Evolutionary conservation across 2,113 vertebrate species (phyloP).

Genomic region (Microcebus tavaratra): DNA sequence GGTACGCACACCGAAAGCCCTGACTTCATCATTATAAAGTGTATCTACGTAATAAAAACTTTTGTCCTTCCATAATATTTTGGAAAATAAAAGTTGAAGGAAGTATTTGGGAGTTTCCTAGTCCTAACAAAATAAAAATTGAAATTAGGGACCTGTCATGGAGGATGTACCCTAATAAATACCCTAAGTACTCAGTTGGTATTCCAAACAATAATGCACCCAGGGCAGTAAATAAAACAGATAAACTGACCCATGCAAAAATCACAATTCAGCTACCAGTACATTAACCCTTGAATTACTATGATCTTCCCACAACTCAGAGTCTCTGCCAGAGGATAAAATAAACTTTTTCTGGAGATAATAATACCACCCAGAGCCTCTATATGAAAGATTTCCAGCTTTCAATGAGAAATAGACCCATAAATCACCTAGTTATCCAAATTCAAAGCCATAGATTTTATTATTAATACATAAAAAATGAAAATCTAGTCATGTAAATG

Average conservation of each 20-base stretch:
- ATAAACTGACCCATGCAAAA: neutral
- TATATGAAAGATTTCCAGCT: neutral
- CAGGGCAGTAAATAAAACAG: neutral
- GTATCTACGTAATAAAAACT: too few relatives aligned
- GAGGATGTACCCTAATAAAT: neutral
- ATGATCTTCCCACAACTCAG: neutral
- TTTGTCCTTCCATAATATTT: too few relatives aligned
- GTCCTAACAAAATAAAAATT: neutral
- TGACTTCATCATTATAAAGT: too few relatives aligned
- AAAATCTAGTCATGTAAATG: neutral
- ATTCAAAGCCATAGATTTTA: neutral
- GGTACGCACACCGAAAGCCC: too few relatives aligned
- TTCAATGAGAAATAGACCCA: neutral
- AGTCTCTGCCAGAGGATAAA: neutral
- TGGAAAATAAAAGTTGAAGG: neutral
- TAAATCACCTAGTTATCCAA: neutral
- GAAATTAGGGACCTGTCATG: neutral
- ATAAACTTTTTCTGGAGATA: neutral
- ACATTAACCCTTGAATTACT: neutral
- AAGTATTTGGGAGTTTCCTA: neutral
- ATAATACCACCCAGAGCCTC: neutral
- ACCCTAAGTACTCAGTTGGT: neutral
- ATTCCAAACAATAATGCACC: neutral
- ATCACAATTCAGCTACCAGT: neutral
- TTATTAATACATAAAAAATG: neutral